Percentiles rank a stretch among this genome's conserved stretches.
Conservation (phyloP, 2,888 invertebrate genomes). For the Standfussiana lucernea region DNA sequence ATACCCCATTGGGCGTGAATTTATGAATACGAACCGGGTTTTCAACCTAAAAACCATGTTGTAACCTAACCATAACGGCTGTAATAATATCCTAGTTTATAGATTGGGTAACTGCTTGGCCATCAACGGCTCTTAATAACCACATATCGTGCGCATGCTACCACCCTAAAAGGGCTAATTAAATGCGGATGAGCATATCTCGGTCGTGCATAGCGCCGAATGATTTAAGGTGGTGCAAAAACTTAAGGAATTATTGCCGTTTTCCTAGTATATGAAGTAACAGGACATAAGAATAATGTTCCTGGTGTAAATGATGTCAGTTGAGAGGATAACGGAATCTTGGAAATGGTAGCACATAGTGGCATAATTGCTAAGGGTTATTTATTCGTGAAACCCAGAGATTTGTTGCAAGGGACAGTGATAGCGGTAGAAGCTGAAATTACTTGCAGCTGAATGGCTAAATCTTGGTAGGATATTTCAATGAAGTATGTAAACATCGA, state of each 20-base stretch:
- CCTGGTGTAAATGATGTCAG: conserved; percentile 34
- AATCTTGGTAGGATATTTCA: not conserved
- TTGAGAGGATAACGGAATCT: conserved; percentile 55
- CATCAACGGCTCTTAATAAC: not conserved
- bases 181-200: conserved; percentile 73
- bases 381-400: conserved; percentile 43
- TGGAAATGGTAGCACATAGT: conserved; percentile 50
- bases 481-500: not conserved
- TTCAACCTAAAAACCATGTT: not conserved
- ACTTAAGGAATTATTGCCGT: conserved; percentile 77
- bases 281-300: conserved; percentile 58
- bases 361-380: conserved; percentile 53
- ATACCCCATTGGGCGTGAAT: not conserved
- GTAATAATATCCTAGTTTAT: not conserved
- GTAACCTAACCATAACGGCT: not conserved
- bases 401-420: conserved; percentile 43
- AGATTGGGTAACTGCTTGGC: not conserved
- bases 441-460: not conserved
- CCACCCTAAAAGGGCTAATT: conserved; percentile 74
- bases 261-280: conserved; percentile 70
- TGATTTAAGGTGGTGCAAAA: conserved; percentile 82
- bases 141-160: conserved; percentile 41
- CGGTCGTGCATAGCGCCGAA: conserved; percentile 73
- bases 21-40: not conserved
- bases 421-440: conserved; percentile 5